These are phyloP conservation scores for Rallus crepitans DNA, from an alignment of 2,797 vertebrate species.

Conservation along the genomic window DNA sequence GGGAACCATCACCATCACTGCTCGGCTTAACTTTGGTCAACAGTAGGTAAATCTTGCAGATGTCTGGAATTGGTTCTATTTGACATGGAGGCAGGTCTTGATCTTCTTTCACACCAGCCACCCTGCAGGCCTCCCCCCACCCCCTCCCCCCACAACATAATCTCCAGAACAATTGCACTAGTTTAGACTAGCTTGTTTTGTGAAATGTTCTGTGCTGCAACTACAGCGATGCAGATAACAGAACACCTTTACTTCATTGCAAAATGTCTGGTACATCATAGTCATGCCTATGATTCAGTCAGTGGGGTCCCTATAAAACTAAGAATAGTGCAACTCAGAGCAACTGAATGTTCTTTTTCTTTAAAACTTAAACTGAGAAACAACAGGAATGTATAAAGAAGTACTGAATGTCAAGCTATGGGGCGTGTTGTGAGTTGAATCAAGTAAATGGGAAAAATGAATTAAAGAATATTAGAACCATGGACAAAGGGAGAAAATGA, in stretches of 20 bases:
- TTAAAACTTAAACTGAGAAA: background rate
- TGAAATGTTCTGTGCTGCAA: background rate
- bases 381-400: background rate
- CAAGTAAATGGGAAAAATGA: background rate
- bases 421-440: background rate
- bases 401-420: background rate
- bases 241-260: background rate
- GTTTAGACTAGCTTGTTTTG: background rate
- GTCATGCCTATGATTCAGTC: background rate
- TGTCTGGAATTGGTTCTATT: too few relatives aligned
- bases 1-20: rapidly evolving
- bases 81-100: background rate
- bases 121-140: background rate
- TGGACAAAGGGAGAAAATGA: background rate
- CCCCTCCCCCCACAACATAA: background rate
- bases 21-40: background rate
- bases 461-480: background rate
- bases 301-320: background rate
- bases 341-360: background rate
- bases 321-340: background rate
- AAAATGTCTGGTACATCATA: background rate
- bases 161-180: background rate
- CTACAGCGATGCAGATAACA: background rate
- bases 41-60: rapidly evolving
- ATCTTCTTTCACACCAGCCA: background rate